Evolutionary conservation across 2,113 vertebrate species (phyloP), one percentile per base, ranked within the genome.

Genomic region (Seriola quinqueradiata): DNA sequence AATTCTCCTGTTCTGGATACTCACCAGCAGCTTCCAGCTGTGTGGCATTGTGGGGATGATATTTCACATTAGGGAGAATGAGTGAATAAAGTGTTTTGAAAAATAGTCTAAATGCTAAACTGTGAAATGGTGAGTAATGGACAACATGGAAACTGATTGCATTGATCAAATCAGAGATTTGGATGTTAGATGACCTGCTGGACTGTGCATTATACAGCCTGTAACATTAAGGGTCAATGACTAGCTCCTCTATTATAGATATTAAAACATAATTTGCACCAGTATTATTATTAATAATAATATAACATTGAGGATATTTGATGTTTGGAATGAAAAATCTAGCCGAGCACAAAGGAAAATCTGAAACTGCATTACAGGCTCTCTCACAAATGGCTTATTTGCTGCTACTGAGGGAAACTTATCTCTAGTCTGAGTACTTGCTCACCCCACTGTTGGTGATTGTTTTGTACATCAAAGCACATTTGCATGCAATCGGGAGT

Each of bases 401-500:
- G 32, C 28, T 68, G 72, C 65, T 54, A 42, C 74, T 44, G 48
- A 19, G 46, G 63, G 50, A 44, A 86, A 87, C 83, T 80, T 88
- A 2, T 72, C 75, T 67, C 63, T 16, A 23, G 61, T 46, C 66
- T 3, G 21, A 44, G 73, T 12, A 28, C 50, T 81, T 32, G 55
- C 66, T 86, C 64, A 57, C 34, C 61, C 66, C 68, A 32, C 79
- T 50, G 75, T 34, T 57, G 73, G 25, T 63, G 81, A 81, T 83
- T 80, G 76, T 92, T 90, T 81, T 82, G 77, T 79, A 34, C 84
- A 91, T 88, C 64, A 65, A 36, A 69, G 85, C 84, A 88, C 85
- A 90, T 93, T 88, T 92, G 87, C 87, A 91, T 89, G 82, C 84
- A 77, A 69, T 69, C 77, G 71, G 67, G 61, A 67, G 77, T 23